Evolutionary conservation across 1,140 invertebrate genomes (phyloP).

Genomic region (Aphelenchoides avenae): DNA sequence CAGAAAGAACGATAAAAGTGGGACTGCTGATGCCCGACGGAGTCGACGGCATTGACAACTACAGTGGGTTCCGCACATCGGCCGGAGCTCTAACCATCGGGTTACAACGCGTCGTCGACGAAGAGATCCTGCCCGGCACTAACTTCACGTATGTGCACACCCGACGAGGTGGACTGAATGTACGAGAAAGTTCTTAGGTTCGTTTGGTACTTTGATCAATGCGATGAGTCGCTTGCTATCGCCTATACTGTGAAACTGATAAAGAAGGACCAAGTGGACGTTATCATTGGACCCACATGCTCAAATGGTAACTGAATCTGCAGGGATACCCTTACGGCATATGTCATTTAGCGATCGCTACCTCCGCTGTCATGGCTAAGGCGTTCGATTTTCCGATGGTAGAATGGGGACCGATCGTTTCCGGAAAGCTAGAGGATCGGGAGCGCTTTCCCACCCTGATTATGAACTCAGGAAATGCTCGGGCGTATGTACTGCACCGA

Average conservation of each 20-base stretch:
- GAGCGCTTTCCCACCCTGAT: conserved; percentile 19
- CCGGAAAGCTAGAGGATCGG: conserved; percentile 8
- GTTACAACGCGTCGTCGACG: too few species aligned
- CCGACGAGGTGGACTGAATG: too few species aligned
- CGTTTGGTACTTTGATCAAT: conserved; percentile 29
- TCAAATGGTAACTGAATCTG: conserved; percentile 14
- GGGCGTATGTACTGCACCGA: conserved; percentile 14
- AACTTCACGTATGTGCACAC: too few species aligned
- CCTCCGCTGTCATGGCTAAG: background rate
- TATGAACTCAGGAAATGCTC: conserved; percentile 9
- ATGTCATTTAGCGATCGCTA: background rate
- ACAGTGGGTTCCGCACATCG: too few species aligned
- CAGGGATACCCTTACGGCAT: too few species aligned
- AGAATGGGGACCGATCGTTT: too few species aligned
- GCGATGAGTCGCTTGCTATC: conserved; percentile 20
- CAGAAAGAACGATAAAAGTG: too few species aligned
- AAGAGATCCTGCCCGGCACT: too few species aligned
- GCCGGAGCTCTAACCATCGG: too few species aligned
- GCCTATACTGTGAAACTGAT: conserved; percentile 33
- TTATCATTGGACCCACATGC: conserved; percentile 31
- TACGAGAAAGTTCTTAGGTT: conserved; percentile 36
- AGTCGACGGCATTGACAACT: too few species aligned
- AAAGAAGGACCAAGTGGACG: conserved; percentile 22
- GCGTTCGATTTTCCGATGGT: conserved; percentile 11
- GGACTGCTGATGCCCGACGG: too few species aligned